Percentiles rank a stretch among this genome's conserved stretches.
Evolutionary conservation across 2,888 invertebrate genomes (phyloP).

Genomic region (Dicyrtomina minuta): DNA sequence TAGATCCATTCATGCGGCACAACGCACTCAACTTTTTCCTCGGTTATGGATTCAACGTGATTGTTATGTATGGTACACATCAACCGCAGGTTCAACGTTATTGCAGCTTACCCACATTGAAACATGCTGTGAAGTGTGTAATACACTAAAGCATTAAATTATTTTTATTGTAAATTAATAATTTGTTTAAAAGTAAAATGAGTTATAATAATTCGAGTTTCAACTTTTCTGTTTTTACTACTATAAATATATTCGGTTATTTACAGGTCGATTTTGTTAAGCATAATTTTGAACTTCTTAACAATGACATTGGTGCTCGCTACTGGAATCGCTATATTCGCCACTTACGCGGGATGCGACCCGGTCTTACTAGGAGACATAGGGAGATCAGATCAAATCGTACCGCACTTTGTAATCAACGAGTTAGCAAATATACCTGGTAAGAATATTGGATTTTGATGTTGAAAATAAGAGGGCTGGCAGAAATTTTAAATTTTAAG

Average conservation of each 20-base stretch:
- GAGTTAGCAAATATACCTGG: slow-evolving; percentile 46
- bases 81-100: slow-evolving; percentile 52
- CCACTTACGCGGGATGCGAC: slow-evolving; percentile 50
- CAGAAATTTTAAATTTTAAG: no score
- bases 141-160: no score
- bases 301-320: slow-evolving; percentile 17
- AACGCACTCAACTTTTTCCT: slow-evolving; percentile 49
- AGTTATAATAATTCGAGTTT: no score
- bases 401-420: slow-evolving; percentile 49
- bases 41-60: slow-evolving; percentile 44
- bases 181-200: no score
- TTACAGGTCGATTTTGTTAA: slow-evolving; percentile 49
- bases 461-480: no score
- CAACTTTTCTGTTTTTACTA: no score
- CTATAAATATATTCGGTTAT: no score
- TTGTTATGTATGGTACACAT: slow-evolving; percentile 45
- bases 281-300: slow-evolving; percentile 42
- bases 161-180: neutral
- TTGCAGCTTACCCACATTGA: slow-evolving; percentile 46
- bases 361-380: slow-evolving; percentile 46
- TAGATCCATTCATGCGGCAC: slow-evolving; percentile 52
- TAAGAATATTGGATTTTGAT: no score
- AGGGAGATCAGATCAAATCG: slow-evolving; percentile 42
- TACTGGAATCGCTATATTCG: slow-evolving; percentile 48
- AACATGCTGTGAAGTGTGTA: slow-evolving; percentile 44